Conservation (phyloP, 2,797 vertebrate genomes). For the Cyclopterus lumpus region DNA sequence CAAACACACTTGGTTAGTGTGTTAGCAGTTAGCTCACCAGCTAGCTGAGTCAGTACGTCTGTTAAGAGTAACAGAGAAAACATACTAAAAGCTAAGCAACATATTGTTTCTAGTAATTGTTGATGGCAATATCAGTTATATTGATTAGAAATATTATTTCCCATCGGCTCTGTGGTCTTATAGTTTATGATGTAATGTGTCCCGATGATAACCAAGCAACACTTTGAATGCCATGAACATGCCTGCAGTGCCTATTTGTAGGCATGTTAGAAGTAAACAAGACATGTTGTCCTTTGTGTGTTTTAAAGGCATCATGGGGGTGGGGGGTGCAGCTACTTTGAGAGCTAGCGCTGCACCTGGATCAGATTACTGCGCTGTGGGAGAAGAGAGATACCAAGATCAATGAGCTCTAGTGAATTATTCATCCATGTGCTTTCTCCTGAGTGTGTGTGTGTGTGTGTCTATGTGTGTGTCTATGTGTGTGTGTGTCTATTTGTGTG, state of each 20-base stretch:
- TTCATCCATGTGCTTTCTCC: slow-evolving; percentile 61
- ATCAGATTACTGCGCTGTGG: slow-evolving; percentile 55
- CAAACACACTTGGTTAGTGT: no score
- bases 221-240: slow-evolving; percentile 6
- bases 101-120: no score
- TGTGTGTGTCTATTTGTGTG: no score
- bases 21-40: no score
- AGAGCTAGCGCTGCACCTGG: slow-evolving; percentile 25
- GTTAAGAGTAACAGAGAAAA: no score
- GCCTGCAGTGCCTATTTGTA: slow-evolving; percentile 5
- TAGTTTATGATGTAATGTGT: neutral
- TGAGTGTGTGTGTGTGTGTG: slow-evolving; percentile 32
- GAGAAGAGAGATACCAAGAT: slow-evolving; percentile 43
- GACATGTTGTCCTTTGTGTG: slow-evolving; percentile 39
- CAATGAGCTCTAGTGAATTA: slow-evolving; percentile 67
- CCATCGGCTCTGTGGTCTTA: neutral
- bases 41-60: no score
- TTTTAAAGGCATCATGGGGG: slow-evolving; percentile 45
- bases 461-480: neutral
- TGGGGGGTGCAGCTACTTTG: slow-evolving; percentile 7
- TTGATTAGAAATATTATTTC: neutral
- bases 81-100: no score
- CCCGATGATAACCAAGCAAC: neutral
- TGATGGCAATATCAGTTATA: neutral
- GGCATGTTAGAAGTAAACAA: neutral